Conservation (phyloP, 2,888 invertebrate genomes). For the Apantesis nais region DNA sequence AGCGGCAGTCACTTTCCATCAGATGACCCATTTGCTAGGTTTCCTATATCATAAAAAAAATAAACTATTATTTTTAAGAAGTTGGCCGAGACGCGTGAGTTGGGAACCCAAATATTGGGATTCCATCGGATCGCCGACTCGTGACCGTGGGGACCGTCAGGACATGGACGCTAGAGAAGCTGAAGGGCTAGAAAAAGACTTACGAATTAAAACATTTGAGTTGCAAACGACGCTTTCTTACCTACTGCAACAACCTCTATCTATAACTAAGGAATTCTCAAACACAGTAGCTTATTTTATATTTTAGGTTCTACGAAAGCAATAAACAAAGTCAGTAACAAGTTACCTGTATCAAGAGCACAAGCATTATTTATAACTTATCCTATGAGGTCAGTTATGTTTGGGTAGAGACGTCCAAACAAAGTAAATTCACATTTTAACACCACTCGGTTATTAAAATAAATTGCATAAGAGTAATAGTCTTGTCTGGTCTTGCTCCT, state of each 20-base stretch:
- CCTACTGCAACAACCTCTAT: not conserved
- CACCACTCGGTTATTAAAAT: slow-evolving; percentile 18
- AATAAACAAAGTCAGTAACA: not conserved
- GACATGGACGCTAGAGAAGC: too few species aligned
- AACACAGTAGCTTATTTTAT: not conserved
- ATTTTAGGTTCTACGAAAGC: not conserved
- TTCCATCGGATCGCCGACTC: too few species aligned
- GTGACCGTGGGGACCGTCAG: too few species aligned
- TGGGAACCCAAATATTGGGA: too few species aligned
- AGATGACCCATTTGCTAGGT: too few species aligned
- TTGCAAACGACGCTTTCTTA: too few species aligned
- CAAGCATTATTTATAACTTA: not conserved
- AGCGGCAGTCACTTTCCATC: too few species aligned
- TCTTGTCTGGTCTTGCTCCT: slow-evolving; percentile 26
- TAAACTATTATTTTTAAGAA: too few species aligned
- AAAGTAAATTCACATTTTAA: slow-evolving; percentile 9
- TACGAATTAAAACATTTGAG: too few species aligned
- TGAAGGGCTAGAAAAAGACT: too few species aligned
- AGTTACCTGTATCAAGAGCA: not conserved
- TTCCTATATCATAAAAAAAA: too few species aligned
- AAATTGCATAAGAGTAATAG: slow-evolving; percentile 36
- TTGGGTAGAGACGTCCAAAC: not conserved
- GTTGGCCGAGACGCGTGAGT: too few species aligned
- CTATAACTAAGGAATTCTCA: not conserved
- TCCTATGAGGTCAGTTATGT: not conserved